phyloP scores from a whole-genome alignment of 30 jellyfish, hydroid and myxozoan species.

The Chrysaora quinquecirrha region DNA sequence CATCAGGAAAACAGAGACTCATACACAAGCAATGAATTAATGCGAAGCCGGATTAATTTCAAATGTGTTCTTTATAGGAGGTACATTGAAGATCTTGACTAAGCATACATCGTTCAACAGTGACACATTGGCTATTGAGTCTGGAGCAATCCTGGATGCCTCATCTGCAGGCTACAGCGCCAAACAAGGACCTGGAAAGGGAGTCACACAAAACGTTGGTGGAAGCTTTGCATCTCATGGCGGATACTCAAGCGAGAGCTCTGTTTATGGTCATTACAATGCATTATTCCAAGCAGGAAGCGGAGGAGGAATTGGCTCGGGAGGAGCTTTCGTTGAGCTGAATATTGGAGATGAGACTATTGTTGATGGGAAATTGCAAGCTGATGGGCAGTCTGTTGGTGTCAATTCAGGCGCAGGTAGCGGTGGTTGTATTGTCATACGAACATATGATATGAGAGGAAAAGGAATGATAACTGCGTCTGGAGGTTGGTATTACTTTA shows the following conservation, averaged over 20 bases:
- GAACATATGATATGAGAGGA: slow-evolving; percentile 48
- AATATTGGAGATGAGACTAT: slow-evolving; percentile 29
- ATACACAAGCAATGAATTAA: too few species aligned
- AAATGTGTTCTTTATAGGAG: slow-evolving; percentile 45
- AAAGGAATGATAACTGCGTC: slow-evolving; percentile 38
- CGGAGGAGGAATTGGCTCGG: slow-evolving; percentile 69
- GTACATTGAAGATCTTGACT: slow-evolving; percentile 23
- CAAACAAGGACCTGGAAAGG: slow-evolving; percentile 61
- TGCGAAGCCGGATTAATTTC: too few species aligned
- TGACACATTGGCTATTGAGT: slow-evolving; percentile 33
- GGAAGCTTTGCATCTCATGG: slow-evolving; percentile 72
- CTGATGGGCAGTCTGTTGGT: slow-evolving; percentile 31
- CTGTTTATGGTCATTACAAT: slow-evolving; percentile 56
- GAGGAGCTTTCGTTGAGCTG: slow-evolving; percentile 54
- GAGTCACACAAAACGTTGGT: slow-evolving; percentile 21
- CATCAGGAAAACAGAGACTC: too few species aligned
- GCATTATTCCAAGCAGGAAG: slow-evolving; percentile 62
- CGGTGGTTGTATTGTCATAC: slow-evolving; percentile 58
- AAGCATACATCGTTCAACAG: slow-evolving; percentile 30
- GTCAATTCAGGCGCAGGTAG: slow-evolving; percentile 60
- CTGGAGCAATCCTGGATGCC: slow-evolving; percentile 50
- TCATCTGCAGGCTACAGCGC: slow-evolving; percentile 38
- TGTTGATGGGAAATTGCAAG: slow-evolving; percentile 26
- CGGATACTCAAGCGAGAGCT: slow-evolving; percentile 42
- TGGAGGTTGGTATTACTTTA: slow-evolving; percentile 41